Evolutionary conservation across 1,140 invertebrate genomes (phyloP), one percentile per base, ranked within the genome.

Genomic region (Adelges cooleyi): DNA sequence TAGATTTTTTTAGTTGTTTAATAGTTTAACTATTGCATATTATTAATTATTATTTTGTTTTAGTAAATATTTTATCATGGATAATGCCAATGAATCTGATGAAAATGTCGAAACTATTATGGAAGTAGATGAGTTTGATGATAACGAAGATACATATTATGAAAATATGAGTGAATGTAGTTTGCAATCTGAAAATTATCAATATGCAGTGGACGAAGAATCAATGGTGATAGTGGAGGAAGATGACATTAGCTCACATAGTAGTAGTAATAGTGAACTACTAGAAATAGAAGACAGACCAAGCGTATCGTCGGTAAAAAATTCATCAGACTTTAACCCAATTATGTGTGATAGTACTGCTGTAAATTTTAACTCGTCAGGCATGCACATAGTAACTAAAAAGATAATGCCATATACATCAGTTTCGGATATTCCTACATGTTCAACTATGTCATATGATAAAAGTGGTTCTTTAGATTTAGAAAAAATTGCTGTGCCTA

Each of bases 81-180:
- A 59, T 9, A n/a, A 59, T 25, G 17, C 27, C 10, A 18, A 33
- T 48, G 18, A 18, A 5, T 44, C 42, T 62, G 56, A 48, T 62
- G 40, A 62, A 62, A 62, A 62, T 62, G 20, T 62, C 20, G 18
- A 62, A 48, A 48, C 25, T 1, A 48, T 48, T n/a, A 48, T 48
- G 25, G 42, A 62, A 15, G 23, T 59, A 17, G 23, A 59, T 59
- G 27, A 40, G 20, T 10, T 15, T n/a, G 11, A 33, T 33, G 11
- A 33, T 33, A 33, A 33, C 5, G 42, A 62, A 9, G n/a, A 44
- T 18, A 6, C 46, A 15, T 62, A 48, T 20, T 13, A 48, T 62
- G 42, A 48, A 3, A 46, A 46, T 48, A 48, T 29, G 11, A 36
- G 27, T 48, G 42, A 46, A 33, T 20, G 9, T 48, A 48, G 27